phyloP scores from a whole-genome alignment of 2,113 vertebrate genomes.

The Trinectes maculatus region DNA sequence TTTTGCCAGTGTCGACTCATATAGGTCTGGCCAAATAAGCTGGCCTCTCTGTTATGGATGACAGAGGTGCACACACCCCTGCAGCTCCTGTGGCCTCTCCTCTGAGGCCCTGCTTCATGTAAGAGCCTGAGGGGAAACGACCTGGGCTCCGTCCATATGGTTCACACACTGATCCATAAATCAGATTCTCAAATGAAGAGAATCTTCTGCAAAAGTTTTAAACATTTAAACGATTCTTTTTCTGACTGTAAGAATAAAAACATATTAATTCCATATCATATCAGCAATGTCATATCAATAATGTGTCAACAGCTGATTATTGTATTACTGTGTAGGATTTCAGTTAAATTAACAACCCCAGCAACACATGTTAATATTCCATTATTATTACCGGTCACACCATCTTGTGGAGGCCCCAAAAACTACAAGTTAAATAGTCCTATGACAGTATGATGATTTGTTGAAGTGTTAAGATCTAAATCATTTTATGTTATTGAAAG shows the following conservation, averaged over 20 bases:
- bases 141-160: slow-evolving; percentile 13
- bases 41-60: slow-evolving; percentile 44
- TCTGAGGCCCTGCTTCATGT: slow-evolving; percentile 16
- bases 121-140: slow-evolving; percentile 23
- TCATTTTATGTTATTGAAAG: too few species aligned
- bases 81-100: slow-evolving; percentile 25
- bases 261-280: too few species aligned
- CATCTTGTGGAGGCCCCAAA: slow-evolving; percentile 71
- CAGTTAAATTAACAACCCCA: slow-evolving; percentile 5
- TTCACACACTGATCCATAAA: too few species aligned
- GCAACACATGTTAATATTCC: neutral
- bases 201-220: too few species aligned
- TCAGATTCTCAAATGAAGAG: too few species aligned
- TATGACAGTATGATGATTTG: too few species aligned
- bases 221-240: too few species aligned
- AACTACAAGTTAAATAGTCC: slow-evolving; percentile 43
- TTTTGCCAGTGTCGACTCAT: slow-evolving; percentile 48
- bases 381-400: slow-evolving; percentile 45
- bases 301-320: too few species aligned
- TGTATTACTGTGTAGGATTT: neutral
- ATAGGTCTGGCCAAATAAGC: slow-evolving; percentile 41
- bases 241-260: too few species aligned
- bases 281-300: too few species aligned
- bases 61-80: slow-evolving; percentile 30
- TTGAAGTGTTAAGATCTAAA: too few species aligned